Evolutionary conservation across 2,888 invertebrate species (phyloP).

Genomic region (Corbicula japonica): DNA sequence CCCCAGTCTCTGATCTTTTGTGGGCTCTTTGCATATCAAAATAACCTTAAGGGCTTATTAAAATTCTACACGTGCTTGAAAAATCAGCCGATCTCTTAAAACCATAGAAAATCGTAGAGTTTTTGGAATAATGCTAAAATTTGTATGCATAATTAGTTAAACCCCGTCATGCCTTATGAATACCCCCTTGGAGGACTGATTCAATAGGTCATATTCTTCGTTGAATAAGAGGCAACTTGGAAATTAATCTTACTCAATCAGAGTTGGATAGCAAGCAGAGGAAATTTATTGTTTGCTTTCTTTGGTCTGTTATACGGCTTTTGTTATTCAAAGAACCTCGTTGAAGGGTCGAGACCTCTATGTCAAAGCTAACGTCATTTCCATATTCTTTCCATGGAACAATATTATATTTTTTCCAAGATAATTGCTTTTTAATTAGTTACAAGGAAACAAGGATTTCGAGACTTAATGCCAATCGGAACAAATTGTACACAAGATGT

Average conservation of each 20-base stretch:
- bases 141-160: constrained; percentile 58
- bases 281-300: constrained; percentile 20
- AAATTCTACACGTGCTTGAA: constrained; percentile 51
- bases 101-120: constrained; percentile 39
- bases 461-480: too few relatives aligned
- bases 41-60: constrained; percentile 55
- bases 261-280: constrained; percentile 19
- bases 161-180: constrained; percentile 38
- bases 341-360: constrained; percentile 18
- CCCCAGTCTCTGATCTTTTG: constrained; percentile 44
- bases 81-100: constrained; percentile 44
- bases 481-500: too few relatives aligned
- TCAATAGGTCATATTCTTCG: constrained; percentile 35
- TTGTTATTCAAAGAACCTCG: constrained; percentile 19
- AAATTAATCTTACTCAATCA: constrained; percentile 37
- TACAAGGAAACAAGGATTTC: too few relatives aligned
- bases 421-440: too few relatives aligned
- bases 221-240: constrained; percentile 31
- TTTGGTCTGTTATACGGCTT: constrained; percentile 14
- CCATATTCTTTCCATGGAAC: constrained; percentile 25
- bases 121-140: constrained; percentile 55
- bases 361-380: constrained; percentile 29
- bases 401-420: too few relatives aligned
- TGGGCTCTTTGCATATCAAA: constrained; percentile 58
- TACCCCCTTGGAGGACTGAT: constrained; percentile 33